These are phyloP conservation scores for Polyploca ridens DNA, from an alignment of 2,888 invertebrate species.

Conservation along the genomic window DNA sequence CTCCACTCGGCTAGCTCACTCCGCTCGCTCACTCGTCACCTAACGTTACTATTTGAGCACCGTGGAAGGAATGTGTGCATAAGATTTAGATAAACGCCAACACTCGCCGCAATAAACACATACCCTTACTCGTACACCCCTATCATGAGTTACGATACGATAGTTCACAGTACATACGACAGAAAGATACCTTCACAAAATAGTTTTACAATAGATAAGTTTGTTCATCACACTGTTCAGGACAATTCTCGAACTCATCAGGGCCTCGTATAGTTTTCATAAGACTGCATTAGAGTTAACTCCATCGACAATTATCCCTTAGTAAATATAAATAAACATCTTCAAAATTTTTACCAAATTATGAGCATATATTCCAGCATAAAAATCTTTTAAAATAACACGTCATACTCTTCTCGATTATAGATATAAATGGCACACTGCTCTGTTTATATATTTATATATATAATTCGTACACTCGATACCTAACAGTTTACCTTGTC, in stretches of 20 bases:
- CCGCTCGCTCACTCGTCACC: conserved; percentile 22
- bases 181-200: conserved; percentile 10
- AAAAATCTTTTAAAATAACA: conserved; percentile 79
- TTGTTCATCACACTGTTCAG: conserved; percentile 10
- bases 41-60: conserved; percentile 84
- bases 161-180: background rate
- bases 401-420: conserved; percentile 73
- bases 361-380: conserved; percentile 82
- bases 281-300: conserved; percentile 64
- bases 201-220: conserved; percentile 8
- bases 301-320: conserved; percentile 69
- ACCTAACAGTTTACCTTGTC: conserved; percentile 81
- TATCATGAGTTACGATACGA: conserved; percentile 18
- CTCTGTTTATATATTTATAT: conserved; percentile 75
- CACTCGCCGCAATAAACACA: conserved; percentile 29
- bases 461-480: conserved; percentile 69
- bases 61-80: conserved; percentile 88
- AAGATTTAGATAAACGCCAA: conserved; percentile 61
- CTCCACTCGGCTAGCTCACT: conserved; percentile 34
- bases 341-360: conserved; percentile 82
- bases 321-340: conserved; percentile 80
- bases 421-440: conserved; percentile 82
- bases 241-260: conserved; percentile 33
- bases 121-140: conserved; percentile 20
- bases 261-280: conserved; percentile 54